phyloP scores from a whole-genome alignment of 2,888 invertebrate species.

The Scotopteryx bipunctaria region DNA sequence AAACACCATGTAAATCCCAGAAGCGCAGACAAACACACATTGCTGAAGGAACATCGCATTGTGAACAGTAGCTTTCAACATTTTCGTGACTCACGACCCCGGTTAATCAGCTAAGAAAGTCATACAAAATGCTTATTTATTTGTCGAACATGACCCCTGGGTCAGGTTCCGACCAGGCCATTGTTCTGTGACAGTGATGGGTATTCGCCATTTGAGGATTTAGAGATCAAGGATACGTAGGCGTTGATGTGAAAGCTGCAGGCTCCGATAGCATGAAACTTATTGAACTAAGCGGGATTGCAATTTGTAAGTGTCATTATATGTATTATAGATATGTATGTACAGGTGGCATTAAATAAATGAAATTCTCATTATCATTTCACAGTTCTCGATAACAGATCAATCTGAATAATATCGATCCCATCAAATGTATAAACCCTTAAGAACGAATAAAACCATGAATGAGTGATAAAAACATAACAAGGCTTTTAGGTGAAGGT shows the following conservation, averaged over 20 bases:
- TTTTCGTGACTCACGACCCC: conserved; percentile 77
- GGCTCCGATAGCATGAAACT: not conserved
- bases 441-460: not conserved
- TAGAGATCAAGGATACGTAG: conserved; percentile 37
- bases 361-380: not conserved
- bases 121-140: conserved; percentile 76
- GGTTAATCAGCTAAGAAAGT: conserved; percentile 73
- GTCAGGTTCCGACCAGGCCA: conserved; percentile 46
- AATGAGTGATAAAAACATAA: conserved; percentile 27
- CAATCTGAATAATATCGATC: not conserved
- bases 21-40: conserved; percentile 46
- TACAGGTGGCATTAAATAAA: too few relatives aligned
- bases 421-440: not conserved
- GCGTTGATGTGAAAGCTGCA: conserved; percentile 31
- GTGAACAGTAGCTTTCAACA: conserved; percentile 70
- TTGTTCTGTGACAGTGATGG: conserved; percentile 54
- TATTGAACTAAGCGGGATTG: not conserved
- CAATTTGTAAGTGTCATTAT: not conserved
- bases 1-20: conserved; percentile 39
- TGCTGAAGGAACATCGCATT: conserved; percentile 48
- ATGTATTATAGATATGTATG: too few relatives aligned
- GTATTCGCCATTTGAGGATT: conserved; percentile 41
- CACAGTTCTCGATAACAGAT: not conserved
- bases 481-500: conserved; percentile 73
- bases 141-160: conserved; percentile 64